Evolutionary conservation across 2,888 invertebrate genomes (phyloP), one percentile per base, ranked within the genome.

Genomic region (Aphodius sticticus): DNA sequence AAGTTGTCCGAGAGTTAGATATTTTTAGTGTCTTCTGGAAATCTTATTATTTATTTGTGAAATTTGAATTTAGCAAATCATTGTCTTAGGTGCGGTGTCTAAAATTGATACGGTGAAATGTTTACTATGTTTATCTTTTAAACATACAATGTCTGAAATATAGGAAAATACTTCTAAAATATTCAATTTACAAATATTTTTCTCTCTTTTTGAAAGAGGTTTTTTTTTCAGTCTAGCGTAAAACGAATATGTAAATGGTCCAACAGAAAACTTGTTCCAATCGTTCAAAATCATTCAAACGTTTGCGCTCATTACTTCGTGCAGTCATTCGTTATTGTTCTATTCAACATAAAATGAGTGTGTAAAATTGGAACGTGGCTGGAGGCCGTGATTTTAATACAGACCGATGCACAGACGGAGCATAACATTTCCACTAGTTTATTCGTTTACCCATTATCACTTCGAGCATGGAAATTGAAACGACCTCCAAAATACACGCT

Each of bases 371-470:
- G 12, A 53, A 53, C 53, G 53, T 12, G 6, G 12, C 53, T 53
- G 53, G 53, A 53, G 4, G 53, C 53, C 53, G 53, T 53, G 53
- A 53, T 53, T 12, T 7, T 53, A 53, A 53, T 53, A 53, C 12
- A 5, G 53, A 12, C 53, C 53, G 12, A 53, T 12, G 53, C 53
- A 26, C 26, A 26, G 26, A 53, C 12, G 74, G n/a, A 15, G 36
- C 72, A 71, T 16, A 71, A 72, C 16, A 37, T 12, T 16, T 26
- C 37, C 35, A 26, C 74, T 74, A 36, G 15, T 74, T 36, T 6
- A 26, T 36, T 16, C 74, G 37, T 74, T 26, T n/a, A 70, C 35
- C 35, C 2, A 26, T 74, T 74, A 74, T 74, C 74, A 74, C 14
- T 74, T 74, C 7, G 36, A 26, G 37, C 35, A 16, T 37, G 9